Evolutionary conservation across 64 coral and sea anemone genomes (phyloP), one percentile per base, ranked within the genome.

Genomic region (Anthopleura sola): DNA sequence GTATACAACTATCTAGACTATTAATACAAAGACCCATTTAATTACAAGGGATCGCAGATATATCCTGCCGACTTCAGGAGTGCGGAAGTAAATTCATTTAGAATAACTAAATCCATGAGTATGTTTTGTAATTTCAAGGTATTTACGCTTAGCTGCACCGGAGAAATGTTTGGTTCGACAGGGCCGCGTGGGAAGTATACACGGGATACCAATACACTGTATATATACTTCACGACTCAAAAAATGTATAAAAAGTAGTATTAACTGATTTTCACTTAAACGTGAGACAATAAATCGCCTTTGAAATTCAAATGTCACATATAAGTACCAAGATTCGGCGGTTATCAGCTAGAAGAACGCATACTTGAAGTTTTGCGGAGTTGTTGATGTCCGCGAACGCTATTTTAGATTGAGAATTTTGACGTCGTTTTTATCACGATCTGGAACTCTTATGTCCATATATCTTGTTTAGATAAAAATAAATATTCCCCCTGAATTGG

Each of bases 121-220:
- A 36, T 71, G 66, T 71, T 71, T 71, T 71, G 66, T 34, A 71
- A 71, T 71, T 71, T 13, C 66, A 34, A 71, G 2, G 38, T 79
- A 44, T 38, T 79, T 47, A 79, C 76, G 76, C 76, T 79, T 79
- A 44, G 44, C 18, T 79, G 76, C 76, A 79, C 76, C 37, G 38
- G 76, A 79, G 76, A 38, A 13, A 79, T 79, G 15, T 44, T 79
- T 40, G 44, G 38, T 47, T 79, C 37, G 76, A 38, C 10, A 13
- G 2, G 37, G 76, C 76, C 76, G 37, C 76, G 76, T 79, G 76
- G 26, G 34, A 79, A 79, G 21, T 16, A 71, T 5, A 71, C 66
- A 71, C 66, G 66, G 66, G 31, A 36, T 26, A 9, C 0, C 66
- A 71, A 0, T 26, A 34, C 66, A 71, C 29, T 10, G 29, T 11